Percentiles rank a stretch among this genome's conserved stretches.
Evolutionary conservation across 2,797 vertebrate species (phyloP).

Genomic region (Sitta carolinensis): DNA sequence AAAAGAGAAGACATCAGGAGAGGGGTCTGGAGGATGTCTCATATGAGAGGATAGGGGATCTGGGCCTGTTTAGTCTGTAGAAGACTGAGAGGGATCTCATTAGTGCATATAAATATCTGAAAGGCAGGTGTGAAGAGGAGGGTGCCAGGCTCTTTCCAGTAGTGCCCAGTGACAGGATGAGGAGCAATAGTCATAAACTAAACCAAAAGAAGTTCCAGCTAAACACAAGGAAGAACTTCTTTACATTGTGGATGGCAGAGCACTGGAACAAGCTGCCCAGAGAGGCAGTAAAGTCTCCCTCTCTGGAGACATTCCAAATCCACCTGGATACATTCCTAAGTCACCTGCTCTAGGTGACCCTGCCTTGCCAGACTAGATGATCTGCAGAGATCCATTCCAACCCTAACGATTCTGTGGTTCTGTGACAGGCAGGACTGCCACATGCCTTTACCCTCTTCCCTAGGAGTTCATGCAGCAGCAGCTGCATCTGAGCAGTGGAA

Average conservation of each 20-base stretch:
- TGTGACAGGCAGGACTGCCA: neutral
- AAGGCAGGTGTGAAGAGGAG: no score
- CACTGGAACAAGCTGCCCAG: neutral
- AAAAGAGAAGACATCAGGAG: neutral
- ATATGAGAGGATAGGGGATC: rapidly evolving
- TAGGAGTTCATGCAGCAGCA: neutral
- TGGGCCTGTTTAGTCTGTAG: neutral
- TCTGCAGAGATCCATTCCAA: neutral
- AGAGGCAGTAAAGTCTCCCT: neutral
- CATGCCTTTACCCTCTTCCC: neutral
- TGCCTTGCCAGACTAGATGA: neutral
- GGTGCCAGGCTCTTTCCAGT: neutral
- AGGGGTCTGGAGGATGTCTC: neutral
- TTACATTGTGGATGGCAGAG: neutral
- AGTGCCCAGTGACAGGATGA: neutral
- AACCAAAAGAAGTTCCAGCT: neutral
- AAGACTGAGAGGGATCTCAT: neutral
- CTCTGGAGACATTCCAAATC: neutral
- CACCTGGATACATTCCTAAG: rapidly evolving
- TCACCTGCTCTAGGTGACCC: neutral
- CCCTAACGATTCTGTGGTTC: neutral
- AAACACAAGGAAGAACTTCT: neutral
- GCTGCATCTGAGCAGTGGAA: neutral
- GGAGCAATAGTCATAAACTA: neutral
- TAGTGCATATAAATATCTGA: neutral